Evolutionary conservation across 2,113 vertebrate genomes (phyloP).

Genomic region (Ivindomyrus marchei): DNA sequence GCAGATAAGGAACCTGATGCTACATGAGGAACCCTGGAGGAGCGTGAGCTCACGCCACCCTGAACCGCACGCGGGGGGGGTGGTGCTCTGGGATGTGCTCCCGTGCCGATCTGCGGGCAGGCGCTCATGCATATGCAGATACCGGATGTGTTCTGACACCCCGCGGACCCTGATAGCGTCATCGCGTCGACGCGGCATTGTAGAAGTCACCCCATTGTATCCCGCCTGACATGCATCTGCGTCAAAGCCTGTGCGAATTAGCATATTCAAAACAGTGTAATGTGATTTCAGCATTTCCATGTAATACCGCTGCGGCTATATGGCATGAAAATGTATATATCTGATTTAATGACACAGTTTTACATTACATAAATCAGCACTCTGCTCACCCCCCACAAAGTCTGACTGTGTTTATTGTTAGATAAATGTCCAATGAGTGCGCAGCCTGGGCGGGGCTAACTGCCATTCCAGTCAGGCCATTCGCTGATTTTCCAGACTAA

Average conservation of each 20-base stretch:
- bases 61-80: not conserved
- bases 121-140: not conserved
- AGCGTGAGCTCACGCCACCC: not conserved
- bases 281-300: not conserved
- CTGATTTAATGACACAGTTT: not conserved
- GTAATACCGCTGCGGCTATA: not conserved
- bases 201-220: not conserved
- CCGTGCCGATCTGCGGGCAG: not conserved
- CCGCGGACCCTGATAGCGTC: not conserved
- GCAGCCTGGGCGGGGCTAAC: not conserved
- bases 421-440: not conserved
- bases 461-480: not conserved
- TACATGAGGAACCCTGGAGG: not conserved
- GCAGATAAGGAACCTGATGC: not conserved
- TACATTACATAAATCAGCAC: not conserved
- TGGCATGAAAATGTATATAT: not conserved
- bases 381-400: not conserved
- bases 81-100: not conserved
- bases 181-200: not conserved
- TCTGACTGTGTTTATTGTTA: not conserved
- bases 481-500: not conserved
- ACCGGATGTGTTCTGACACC: not conserved
- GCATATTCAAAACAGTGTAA: not conserved
- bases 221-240: not conserved
- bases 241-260: not conserved